A percentile compares a stretch with the other conserved stretches of the same genome.
These are phyloP conservation scores for Gallinago solitaria DNA, from an alignment of 2,797 vertebrate genomes.

Conservation along the genomic window DNA sequence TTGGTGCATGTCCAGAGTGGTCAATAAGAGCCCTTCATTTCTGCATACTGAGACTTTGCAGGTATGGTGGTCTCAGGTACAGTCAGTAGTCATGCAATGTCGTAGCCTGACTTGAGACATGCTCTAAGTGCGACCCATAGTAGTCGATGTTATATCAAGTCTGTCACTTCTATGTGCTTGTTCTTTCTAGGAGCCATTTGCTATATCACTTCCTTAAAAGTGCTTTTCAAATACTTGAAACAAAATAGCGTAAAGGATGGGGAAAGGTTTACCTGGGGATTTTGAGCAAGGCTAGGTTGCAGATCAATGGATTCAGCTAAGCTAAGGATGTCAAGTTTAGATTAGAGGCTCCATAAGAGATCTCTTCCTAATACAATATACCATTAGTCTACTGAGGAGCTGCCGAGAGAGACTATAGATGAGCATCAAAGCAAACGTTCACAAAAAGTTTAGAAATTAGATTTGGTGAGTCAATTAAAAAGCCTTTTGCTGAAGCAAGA, in stretches of 20 bases:
- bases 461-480: neutral
- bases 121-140: neutral
- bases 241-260: neutral
- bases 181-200: constrained; percentile 4
- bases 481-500: neutral
- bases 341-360: neutral
- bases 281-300: neutral
- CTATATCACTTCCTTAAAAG: neutral
- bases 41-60: neutral
- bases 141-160: neutral
- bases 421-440: neutral
- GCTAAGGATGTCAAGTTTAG: neutral
- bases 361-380: neutral
- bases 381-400: neutral
- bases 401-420: neutral
- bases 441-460: neutral
- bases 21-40: neutral
- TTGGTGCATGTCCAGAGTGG: neutral
- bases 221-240: constrained; percentile 1
- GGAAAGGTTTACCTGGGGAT: neutral
- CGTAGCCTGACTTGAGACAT: neutral
- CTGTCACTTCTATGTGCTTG: constrained; percentile 32
- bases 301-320: neutral
- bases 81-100: neutral
- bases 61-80: neutral